phyloP scores from a whole-genome alignment of 2,797 vertebrate species.

The Aselliscus stoliczkanus region DNA sequence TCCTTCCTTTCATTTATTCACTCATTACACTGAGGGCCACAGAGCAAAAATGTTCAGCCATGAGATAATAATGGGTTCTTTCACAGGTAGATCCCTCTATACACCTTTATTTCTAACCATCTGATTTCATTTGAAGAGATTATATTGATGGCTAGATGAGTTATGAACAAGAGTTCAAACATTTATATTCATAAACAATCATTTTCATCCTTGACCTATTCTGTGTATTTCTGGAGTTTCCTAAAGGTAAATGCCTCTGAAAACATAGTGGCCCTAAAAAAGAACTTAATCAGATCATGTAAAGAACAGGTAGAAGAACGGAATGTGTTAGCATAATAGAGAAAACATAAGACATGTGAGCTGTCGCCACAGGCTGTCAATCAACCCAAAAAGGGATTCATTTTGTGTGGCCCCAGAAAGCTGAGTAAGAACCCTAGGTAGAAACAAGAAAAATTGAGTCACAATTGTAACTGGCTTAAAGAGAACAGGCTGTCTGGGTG shows the following conservation, averaged over 20 bases:
- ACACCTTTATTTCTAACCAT: not conserved
- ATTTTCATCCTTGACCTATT: not conserved
- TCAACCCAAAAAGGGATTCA: not conserved
- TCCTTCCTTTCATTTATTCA: not conserved
- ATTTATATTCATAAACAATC: not conserved
- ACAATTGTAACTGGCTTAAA: not conserved
- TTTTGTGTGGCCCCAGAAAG: not conserved
- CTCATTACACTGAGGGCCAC: not conserved
- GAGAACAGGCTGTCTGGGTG: not conserved
- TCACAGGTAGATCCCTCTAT: rapidly evolving
- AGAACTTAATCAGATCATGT: not conserved
- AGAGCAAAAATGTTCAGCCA: not conserved
- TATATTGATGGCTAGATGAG: not conserved
- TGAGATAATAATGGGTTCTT: not conserved
- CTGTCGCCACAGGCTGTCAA: not conserved
- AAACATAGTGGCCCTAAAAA: not conserved
- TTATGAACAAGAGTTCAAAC: not conserved
- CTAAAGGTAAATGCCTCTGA: not conserved
- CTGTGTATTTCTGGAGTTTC: not conserved
- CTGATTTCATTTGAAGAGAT: not conserved
- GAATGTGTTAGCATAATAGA: not conserved
- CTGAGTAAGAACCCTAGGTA: not conserved
- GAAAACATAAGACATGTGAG: not conserved
- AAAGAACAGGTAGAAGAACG: not conserved
- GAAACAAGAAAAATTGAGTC: not conserved